Evolutionary conservation across 2,888 invertebrate species (phyloP), one percentile per base, ranked within the genome.

Genomic region (Anticlea derivata): DNA sequence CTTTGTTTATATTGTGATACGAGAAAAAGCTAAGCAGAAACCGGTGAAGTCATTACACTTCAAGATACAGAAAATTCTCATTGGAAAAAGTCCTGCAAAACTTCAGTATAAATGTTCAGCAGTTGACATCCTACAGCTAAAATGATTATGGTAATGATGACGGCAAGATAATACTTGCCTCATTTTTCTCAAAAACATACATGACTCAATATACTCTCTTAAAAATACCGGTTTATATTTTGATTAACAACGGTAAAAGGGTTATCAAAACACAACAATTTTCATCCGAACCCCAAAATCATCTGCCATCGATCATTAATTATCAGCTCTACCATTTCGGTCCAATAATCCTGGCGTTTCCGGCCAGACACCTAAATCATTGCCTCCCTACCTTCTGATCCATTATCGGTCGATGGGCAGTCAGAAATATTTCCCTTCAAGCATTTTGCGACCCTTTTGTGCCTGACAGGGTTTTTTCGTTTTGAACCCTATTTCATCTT

Each of bases 391-490:
- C 54, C 39, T 38, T 31, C 50, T 65, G 63, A 66, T 76, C 81
- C 76, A 82, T 82, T 82, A 82, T 79, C 69, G 74, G 61, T 38
- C 61, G 55, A 64, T 68, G 63, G 70, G 58, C 59, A 56, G 53
- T 60, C 66, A 61, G 71, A 80, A 78, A 78, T 76, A 78, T 75
- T 76, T 72, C 67, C 66, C 65, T 65, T 68, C 65, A 59, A 62
- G 57, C 65, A 65, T 68, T 72, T 65, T 53, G 48, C 46, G 50
- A 58, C 60, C 66, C 60, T 63, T 70, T 70, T 39, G 31, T 40
- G 39, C 44, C 20, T 39, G 27, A 30, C 27, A 43, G 59, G 37
- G 12, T 29, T 63, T 65, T 60, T 62, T 23, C 35, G 34, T 40
- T 48, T 68, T 61, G 55, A 50, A 55, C 54, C 60, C 67, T 56